These are phyloP conservation scores for Tenrec ecaudatus DNA, from an alignment of 2,113 vertebrate species.

Conservation along the genomic window DNA sequence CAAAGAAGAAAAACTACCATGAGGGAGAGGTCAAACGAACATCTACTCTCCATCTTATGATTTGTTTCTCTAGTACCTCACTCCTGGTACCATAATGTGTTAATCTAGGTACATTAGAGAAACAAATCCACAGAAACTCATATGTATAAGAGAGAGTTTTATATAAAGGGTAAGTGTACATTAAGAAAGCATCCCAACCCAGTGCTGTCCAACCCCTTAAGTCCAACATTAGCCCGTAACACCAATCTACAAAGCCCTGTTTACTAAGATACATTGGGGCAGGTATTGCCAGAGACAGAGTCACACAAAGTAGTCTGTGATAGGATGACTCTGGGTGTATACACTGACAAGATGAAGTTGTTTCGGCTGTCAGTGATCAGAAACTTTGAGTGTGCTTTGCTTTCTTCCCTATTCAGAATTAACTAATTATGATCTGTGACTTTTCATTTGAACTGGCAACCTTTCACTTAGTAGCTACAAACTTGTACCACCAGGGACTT, in stretches of 20 bases:
- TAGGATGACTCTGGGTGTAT: not conserved
- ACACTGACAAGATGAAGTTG: not conserved
- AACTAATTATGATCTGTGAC: constrained; percentile 30
- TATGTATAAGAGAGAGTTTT: too few species aligned
- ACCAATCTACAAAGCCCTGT: not conserved
- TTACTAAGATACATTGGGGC: not conserved
- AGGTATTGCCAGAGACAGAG: not conserved
- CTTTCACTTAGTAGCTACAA: not conserved
- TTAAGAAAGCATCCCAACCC: too few species aligned
- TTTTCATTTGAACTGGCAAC: not conserved
- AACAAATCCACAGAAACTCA: too few species aligned
- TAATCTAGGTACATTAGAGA: too few species aligned
- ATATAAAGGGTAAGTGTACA: too few species aligned
- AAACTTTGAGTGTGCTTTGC: constrained; percentile 37
- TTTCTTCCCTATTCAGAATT: constrained; percentile 50
- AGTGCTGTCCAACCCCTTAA: too few species aligned
- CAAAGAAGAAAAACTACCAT: too few species aligned
- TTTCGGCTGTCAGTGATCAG: constrained; percentile 50
- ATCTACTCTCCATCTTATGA: too few species aligned
- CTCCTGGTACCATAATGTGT: too few species aligned
- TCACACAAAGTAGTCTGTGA: not conserved
- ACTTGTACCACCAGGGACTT: not conserved
- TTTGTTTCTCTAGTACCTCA: too few species aligned
- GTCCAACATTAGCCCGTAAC: too few species aligned
- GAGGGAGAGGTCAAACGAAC: too few species aligned